A percentile compares a stretch with the other conserved stretches of the same genome.
Evolutionary conservation across 2,797 vertebrate genomes (phyloP).

Genomic region (Anas flavirostris): DNA sequence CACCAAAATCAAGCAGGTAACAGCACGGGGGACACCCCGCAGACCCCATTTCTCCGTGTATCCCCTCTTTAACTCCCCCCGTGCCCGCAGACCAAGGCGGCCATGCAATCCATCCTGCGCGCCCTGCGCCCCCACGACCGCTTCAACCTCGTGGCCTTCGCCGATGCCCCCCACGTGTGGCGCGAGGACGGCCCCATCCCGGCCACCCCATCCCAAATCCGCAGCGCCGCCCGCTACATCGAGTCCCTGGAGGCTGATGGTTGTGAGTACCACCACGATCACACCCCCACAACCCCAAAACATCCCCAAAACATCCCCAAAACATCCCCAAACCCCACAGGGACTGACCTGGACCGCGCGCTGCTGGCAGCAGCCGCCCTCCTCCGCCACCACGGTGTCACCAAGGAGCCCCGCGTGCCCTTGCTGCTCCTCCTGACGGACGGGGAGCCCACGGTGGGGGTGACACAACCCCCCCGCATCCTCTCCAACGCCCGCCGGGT

Average conservation of each 20-base stretch:
- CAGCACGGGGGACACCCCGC: neutral
- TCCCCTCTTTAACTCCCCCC: neutral
- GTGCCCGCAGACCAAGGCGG: slow-evolving; percentile 84
- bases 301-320: neutral
- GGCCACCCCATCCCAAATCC: slow-evolving; percentile 83
- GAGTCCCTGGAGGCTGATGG: slow-evolving; percentile 84
- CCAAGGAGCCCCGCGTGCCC: slow-evolving; percentile 72
- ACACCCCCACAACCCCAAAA: neutral
- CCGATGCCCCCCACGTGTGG: slow-evolving; percentile 85
- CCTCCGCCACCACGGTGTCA: slow-evolving; percentile 66
- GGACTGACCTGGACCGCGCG: slow-evolving; percentile 89
- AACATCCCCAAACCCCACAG: slow-evolving; percentile 54
- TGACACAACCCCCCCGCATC: slow-evolving; percentile 81
- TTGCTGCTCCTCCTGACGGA: slow-evolving; percentile 89
- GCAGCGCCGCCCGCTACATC: slow-evolving; percentile 84
- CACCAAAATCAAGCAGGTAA: slow-evolving; percentile 90
- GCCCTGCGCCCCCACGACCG: slow-evolving; percentile 85
- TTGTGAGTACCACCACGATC: slow-evolving; percentile 77
- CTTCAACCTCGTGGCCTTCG: slow-evolving; percentile 92
- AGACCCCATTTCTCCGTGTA: neutral
- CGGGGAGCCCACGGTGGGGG: slow-evolving; percentile 85
- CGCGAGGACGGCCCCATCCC: slow-evolving; percentile 81
- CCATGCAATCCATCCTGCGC: slow-evolving; percentile 86
- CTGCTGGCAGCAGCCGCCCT: slow-evolving; percentile 85
- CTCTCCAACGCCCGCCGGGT: slow-evolving; percentile 81